Conservation (phyloP, 2,888 invertebrate genomes). For the Junonia oenone region DNA sequence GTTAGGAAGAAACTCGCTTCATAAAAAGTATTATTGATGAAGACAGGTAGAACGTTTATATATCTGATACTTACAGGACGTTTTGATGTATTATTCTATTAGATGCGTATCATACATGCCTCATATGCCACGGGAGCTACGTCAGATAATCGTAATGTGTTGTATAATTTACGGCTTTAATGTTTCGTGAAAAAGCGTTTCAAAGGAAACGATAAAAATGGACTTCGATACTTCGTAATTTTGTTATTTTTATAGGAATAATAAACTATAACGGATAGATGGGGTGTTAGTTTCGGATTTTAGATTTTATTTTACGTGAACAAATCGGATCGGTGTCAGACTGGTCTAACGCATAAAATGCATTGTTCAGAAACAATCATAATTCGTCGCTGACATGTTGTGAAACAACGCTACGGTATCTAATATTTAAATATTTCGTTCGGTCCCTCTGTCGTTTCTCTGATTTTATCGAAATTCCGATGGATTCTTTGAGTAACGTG, state of each 20-base stretch:
- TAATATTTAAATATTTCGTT: neutral
- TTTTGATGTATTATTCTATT: constrained; percentile 57
- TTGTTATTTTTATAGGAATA: neutral
- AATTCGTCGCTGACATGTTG: neutral
- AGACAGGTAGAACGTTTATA: constrained; percentile 56
- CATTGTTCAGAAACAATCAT: neutral
- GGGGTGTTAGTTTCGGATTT: too few relatives aligned
- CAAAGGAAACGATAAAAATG: constrained; percentile 9
- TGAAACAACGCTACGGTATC: neutral
- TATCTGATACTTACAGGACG: constrained; percentile 47
- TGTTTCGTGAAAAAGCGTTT: constrained; percentile 15
- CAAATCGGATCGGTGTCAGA: neutral
- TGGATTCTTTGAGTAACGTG: constrained; percentile 35
- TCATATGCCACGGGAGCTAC: constrained; percentile 41
- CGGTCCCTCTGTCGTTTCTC: constrained; percentile 16
- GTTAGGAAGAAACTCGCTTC: constrained; percentile 47
- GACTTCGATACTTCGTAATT: constrained; percentile 1
- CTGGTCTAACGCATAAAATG: neutral
- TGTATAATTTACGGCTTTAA: constrained; percentile 29
- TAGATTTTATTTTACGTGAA: neutral
- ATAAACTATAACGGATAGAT: neutral
- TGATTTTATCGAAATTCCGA: constrained; percentile 25
- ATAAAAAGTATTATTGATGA: constrained; percentile 74
- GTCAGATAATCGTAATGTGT: constrained; percentile 37
- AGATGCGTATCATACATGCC: constrained; percentile 51